phyloP scores from a whole-genome alignment of 2,888 invertebrate genomes.

The Oscheius sp. region DNA sequence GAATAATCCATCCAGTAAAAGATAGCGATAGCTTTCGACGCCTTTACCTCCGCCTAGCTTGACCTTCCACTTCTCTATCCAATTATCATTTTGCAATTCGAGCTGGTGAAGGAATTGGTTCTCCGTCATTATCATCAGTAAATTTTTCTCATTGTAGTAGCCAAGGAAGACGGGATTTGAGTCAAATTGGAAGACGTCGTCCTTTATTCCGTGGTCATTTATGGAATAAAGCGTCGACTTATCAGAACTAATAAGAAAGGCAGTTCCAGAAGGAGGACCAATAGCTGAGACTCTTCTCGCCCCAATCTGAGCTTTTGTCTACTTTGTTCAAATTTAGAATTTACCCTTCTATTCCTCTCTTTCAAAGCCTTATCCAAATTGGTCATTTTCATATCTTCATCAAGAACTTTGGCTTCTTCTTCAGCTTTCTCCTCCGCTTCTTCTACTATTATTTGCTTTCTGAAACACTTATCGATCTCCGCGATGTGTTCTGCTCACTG shows the following conservation, averaged over 20 bases:
- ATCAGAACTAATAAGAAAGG: conserved; percentile 15
- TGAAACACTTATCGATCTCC: background rate
- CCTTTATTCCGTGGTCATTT: conserved; percentile 8
- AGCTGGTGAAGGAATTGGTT: conserved; percentile 14
- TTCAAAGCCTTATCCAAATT: conserved; percentile 21
- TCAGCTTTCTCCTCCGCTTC: background rate
- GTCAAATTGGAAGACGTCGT: conserved; percentile 11
- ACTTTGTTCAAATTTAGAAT: background rate
- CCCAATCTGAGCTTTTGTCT: background rate
- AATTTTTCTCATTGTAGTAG: conserved; percentile 10
- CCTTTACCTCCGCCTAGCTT: conserved; percentile 80
- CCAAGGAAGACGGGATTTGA: conserved; percentile 1
- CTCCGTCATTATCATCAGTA: conserved; percentile 9
- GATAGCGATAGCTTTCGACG: conserved; percentile 48
- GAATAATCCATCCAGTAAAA: conserved; percentile 37
- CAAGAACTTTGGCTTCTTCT: background rate
- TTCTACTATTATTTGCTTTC: background rate
- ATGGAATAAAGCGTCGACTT: conserved; percentile 7
- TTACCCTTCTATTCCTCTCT: conserved; percentile 19
- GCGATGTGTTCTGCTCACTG: background rate
- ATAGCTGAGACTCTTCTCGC: background rate
- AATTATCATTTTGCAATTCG: conserved; percentile 11
- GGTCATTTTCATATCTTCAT: conserved; percentile 5
- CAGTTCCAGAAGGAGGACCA: conserved; percentile 15
- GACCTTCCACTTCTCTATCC: conserved; percentile 72